Base-by-base conservation (phyloP, 92 coral and sea anemone genomes). In the Zoanthus sansibaricus region DNA sequence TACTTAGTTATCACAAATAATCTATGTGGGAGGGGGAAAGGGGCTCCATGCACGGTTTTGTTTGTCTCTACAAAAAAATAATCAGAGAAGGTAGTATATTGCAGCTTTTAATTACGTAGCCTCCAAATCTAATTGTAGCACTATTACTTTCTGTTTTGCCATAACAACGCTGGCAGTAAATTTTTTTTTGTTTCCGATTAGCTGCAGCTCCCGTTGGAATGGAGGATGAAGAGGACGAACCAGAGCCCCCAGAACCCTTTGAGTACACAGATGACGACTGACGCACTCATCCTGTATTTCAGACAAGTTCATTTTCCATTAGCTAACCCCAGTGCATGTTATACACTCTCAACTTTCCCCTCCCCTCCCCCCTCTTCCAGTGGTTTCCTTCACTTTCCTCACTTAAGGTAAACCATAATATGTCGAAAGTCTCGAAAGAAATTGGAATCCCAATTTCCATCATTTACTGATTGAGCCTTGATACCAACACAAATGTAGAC, bases 241-340 rank as follows among this genome's bases (percentile, higher is more conserved):
- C 99, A 1, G 98, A 96, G 64, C 98, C 99, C 0, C 99, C 99
- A 21, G 99, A 96, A 72, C 99, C 98, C 15, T 96, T 96, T 78
- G 98, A 96, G 87, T 96, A 95, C 85, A 83, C 90, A 16, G 99
- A 96, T 61, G 98, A 95, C 74, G 99, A 96, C 92, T 96, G 86
- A 87, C 3, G 42, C 77, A 4, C 48, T 67, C 59, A 30, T 55
- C 31, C 18, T 14, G 14, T 52, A 4, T 51, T 15, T 4, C 45
- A 54, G 12, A 32, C 33, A 20, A 5, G 15, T 31, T 51, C 10
- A 7, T 62, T 18, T 9, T 15, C n/a, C 59, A 30, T 20, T 17
- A 64, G 0, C 59, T 30, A 61, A 5, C 15, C 16, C 9, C 51
- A 12, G 14, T 58, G 14, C 66, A 9, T n/a, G 75, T 21, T 37